Percentiles rank a stretch among this genome's conserved stretches.
phyloP scores from a whole-genome alignment of 2,888 invertebrate species.

The Venustoraphidia nigricollis region DNA sequence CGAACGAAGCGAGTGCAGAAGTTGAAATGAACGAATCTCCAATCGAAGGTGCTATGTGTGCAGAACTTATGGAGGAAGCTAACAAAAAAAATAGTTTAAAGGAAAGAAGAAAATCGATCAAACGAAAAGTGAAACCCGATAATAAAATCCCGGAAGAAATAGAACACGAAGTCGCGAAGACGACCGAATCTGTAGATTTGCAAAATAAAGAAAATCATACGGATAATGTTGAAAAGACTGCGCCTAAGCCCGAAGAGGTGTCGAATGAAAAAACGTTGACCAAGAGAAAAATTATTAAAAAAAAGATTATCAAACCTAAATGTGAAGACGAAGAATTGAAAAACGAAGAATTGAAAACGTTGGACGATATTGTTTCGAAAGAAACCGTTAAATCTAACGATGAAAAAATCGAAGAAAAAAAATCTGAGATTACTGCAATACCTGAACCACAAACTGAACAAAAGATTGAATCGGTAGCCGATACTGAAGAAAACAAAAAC shows the following conservation, averaged over 20 bases:
- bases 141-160: slow-evolving; percentile 21
- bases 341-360: slow-evolving; percentile 8
- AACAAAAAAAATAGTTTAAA: slow-evolving; percentile 20
- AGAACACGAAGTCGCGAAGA: slow-evolving; percentile 24
- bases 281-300: slow-evolving; percentile 22
- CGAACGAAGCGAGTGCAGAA: slow-evolving; percentile 17
- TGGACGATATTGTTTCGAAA: slow-evolving; percentile 3
- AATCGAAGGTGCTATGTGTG: slow-evolving; percentile 26
- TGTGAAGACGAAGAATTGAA: slow-evolving; percentile 18
- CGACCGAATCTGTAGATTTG: slow-evolving; percentile 17
- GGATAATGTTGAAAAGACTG: slow-evolving; percentile 12
- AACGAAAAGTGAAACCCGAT: slow-evolving; percentile 1
- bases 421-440: slow-evolving; percentile 9
- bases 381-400: slow-evolving; percentile 11
- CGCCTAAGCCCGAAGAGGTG: slow-evolving; percentile 12
- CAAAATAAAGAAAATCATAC: slow-evolving; percentile 14
- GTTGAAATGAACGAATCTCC: slow-evolving; percentile 5
- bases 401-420: slow-evolving; percentile 7
- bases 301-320: slow-evolving; percentile 25
- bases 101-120: slow-evolving; percentile 11
- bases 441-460: slow-evolving; percentile 10
- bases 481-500: slow-evolving; percentile 13
- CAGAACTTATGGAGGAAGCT: slow-evolving; percentile 29
- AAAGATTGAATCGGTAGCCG: slow-evolving; percentile 10
- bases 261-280: slow-evolving; percentile 17